These are phyloP conservation scores for Metridium senile DNA, from an alignment of 92 coral and sea anemone genomes.

Conservation along the genomic window DNA sequence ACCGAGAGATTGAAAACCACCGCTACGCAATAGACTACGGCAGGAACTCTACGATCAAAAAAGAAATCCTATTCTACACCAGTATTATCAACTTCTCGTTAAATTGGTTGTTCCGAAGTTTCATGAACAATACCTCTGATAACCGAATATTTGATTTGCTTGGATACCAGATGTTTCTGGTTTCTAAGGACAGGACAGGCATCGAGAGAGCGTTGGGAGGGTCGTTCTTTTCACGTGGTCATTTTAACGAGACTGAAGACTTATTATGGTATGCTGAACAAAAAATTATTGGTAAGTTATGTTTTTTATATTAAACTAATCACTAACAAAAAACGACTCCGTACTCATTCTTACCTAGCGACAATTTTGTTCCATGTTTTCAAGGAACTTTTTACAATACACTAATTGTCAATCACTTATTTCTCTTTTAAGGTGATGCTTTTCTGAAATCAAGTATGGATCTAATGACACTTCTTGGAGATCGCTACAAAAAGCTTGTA, in stretches of 20 bases:
- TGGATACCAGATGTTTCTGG: conserved; percentile 61
- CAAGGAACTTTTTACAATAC: background rate
- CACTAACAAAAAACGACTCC: no score
- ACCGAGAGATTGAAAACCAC: conserved; percentile 3
- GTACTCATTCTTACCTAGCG: no score
- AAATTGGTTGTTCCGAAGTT: conserved; percentile 45
- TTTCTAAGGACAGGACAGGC: conserved; percentile 63
- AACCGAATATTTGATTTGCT: conserved; percentile 34
- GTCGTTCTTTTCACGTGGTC: conserved; percentile 59
- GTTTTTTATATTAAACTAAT: no score
- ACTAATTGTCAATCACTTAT: background rate
- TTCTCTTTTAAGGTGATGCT: background rate
- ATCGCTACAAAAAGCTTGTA: background rate
- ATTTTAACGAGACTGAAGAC: conserved; percentile 43
- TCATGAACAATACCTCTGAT: background rate
- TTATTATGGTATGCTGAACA: conserved; percentile 55
- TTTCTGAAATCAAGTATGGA: conserved; percentile 39
- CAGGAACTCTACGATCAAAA: conserved; percentile 16
- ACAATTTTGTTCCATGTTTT: no score
- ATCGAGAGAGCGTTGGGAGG: conserved; percentile 75
- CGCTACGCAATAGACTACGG: conserved; percentile 13
- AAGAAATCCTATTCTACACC: conserved; percentile 53
- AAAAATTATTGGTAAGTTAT: conserved; percentile 39
- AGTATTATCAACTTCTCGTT: conserved; percentile 43
- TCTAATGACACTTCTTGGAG: conserved; percentile 33